A percentile compares a stretch with the other conserved stretches of the same genome.
Conservation (phyloP, 2,888 invertebrate genomes). For the Aethes cnicana region DNA sequence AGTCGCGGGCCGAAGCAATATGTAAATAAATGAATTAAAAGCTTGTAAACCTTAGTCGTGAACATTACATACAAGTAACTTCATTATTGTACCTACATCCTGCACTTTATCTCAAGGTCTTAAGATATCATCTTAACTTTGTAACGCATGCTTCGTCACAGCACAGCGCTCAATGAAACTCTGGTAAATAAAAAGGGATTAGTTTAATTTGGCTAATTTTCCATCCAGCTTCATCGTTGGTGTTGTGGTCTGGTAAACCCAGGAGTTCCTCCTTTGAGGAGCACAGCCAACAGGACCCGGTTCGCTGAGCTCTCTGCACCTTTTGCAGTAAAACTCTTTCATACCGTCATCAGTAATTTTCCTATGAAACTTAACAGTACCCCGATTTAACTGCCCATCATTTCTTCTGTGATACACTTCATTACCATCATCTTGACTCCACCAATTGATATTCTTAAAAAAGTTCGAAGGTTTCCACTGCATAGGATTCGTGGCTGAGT, state of each 20-base stretch:
- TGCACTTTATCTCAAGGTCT: slow-evolving; percentile 54
- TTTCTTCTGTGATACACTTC: slow-evolving; percentile 44
- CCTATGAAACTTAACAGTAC: slow-evolving; percentile 53
- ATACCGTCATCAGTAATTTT: slow-evolving; percentile 60
- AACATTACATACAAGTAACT: too few relatives aligned
- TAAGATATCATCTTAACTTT: slow-evolving; percentile 59
- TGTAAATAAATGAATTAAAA: too few relatives aligned
- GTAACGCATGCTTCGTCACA: slow-evolving; percentile 38
- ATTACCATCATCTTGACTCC: slow-evolving; percentile 50
- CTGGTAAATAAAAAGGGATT: slow-evolving; percentile 54
- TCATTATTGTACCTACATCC: slow-evolving; percentile 31
- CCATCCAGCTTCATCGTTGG: slow-evolving; percentile 71
- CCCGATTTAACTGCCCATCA: slow-evolving; percentile 47
- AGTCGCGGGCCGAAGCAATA: too few relatives aligned
- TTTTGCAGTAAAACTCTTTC: slow-evolving; percentile 71
- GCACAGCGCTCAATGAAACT: slow-evolving; percentile 60
- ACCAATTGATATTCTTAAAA: slow-evolving; percentile 69
- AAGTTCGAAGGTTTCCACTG: slow-evolving; percentile 69
- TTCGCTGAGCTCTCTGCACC: slow-evolving; percentile 62
- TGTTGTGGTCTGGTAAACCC: slow-evolving; percentile 61
- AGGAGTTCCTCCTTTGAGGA: slow-evolving; percentile 49
- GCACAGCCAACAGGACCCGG: slow-evolving; percentile 46
- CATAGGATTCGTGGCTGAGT: slow-evolving; percentile 50
- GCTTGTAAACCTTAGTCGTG: too few relatives aligned
- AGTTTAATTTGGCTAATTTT: slow-evolving; percentile 78